Base-by-base conservation (phyloP, 2,888 invertebrate species). In the Alitta virens region DNA sequence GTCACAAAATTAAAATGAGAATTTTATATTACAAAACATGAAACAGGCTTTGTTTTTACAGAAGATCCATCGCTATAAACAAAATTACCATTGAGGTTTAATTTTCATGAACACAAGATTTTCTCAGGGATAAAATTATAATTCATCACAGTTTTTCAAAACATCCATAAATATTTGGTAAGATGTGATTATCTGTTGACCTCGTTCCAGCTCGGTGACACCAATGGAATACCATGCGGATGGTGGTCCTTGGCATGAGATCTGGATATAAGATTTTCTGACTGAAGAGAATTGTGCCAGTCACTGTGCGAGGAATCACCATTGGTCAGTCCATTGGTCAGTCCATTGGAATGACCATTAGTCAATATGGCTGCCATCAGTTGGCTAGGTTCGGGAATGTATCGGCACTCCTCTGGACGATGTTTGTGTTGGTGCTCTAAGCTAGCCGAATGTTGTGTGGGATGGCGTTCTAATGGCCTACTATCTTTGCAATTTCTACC, bases 341-440 rank as follows among this genome's bases (percentile, higher is more conserved):
- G n/a, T 5, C 16, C 33, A 55, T 55, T 33, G 12, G n/a, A 16
- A 26, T 49, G 26, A 25, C 57, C 49, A 46, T 57, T 46, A 18
- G 25, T 18, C 27, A 50, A 40, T 26, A 16, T 57, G 46, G 46
- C 46, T 9, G 46, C 46, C 21, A 46, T n/a, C 3, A 46, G 9
- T 21, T 46, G 7, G 7, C 53, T 53, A 3, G 27, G 21, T 21
- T 33, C n/a, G 2, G 26, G 24, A n/a, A 60, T 16, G 16, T 40
- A 33, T 14, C 23, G 42, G 9, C 53, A 53, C 9, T 53, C 54
- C 1, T 52, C 43, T 2, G 60, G 53, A 12, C 60, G 60, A n/a
- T 53, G 60, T 27, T 60, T 60, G 25, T 54, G 52, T 24, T 43
- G 23, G n/a, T 53, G 23, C 21, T 60, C 60, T 16, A 54, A 27